phyloP scores from a whole-genome alignment of 2,888 invertebrate species.

The Tipula confusa region DNA sequence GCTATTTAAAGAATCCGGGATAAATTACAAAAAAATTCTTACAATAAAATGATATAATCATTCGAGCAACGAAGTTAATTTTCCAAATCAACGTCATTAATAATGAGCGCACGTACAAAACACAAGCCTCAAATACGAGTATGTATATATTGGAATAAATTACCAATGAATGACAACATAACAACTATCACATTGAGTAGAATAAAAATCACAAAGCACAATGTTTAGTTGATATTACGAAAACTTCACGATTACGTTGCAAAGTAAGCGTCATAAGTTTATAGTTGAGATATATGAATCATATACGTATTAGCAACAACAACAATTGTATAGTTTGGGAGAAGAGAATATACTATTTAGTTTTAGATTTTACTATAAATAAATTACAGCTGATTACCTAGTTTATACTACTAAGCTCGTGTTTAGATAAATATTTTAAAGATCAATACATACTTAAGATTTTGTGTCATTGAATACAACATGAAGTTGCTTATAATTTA shows the following conservation, averaged over 20 bases:
- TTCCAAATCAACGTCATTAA: neutral
- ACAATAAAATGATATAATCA: neutral
- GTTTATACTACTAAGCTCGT: neutral
- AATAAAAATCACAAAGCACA: conserved; percentile 16
- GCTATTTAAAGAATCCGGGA: neutral
- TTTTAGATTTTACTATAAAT: neutral
- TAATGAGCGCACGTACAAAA: neutral
- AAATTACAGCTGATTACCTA: neutral
- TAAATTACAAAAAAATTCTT: neutral
- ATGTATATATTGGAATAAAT: neutral
- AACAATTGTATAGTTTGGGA: neutral
- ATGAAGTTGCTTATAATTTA: neutral
- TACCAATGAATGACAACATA: neutral
- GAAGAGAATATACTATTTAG: neutral
- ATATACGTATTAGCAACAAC: neutral
- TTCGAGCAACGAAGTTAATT: neutral
- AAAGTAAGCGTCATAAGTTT: neutral
- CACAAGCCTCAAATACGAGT: neutral
- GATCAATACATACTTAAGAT: neutral
- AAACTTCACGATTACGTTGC: neutral
- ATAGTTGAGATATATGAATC: neutral
- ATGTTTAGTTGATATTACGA: neutral
- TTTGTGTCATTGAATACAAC: neutral
- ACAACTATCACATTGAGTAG: neutral
- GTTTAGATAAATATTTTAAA: neutral